Conservation (phyloP, 2,113 vertebrate species). For the Mungos mungo region DNA sequence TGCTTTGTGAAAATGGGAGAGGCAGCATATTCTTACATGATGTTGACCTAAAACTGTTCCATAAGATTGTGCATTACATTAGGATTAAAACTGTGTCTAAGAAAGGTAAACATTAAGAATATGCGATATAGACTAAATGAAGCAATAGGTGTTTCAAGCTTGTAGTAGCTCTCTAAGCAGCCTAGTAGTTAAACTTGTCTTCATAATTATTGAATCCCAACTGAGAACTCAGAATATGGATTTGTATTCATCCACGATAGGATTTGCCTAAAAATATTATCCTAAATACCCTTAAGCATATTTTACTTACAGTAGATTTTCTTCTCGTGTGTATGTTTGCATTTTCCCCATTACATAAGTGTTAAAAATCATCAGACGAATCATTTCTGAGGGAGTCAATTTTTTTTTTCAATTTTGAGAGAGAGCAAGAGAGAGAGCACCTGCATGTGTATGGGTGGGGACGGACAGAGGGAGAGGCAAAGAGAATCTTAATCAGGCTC, state of each 20-base stretch:
- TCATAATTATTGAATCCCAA: not conserved
- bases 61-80: not conserved
- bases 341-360: not conserved
- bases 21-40: not conserved
- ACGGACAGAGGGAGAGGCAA: too few species aligned
- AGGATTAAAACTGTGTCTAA: not conserved
- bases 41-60: not conserved
- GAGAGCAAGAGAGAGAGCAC: too few species aligned
- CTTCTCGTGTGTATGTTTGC: not conserved
- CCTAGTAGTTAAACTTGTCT: not conserved
- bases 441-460: too few species aligned
- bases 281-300: not conserved
- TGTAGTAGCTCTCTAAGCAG: not conserved
- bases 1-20: not conserved
- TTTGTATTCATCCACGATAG: not conserved
- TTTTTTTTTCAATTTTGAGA: not conserved
- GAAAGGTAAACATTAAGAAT: not conserved
- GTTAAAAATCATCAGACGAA: not conserved
- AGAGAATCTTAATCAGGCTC: too few species aligned
- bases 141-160: not conserved
- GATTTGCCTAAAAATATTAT: slow-evolving; percentile 8
- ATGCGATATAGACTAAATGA: not conserved
- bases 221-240: not conserved
- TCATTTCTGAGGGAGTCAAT: not conserved
- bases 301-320: not conserved